Evolutionary conservation across 2,797 vertebrate genomes (phyloP).

Genomic region (Rhynchotus rufescens): DNA sequence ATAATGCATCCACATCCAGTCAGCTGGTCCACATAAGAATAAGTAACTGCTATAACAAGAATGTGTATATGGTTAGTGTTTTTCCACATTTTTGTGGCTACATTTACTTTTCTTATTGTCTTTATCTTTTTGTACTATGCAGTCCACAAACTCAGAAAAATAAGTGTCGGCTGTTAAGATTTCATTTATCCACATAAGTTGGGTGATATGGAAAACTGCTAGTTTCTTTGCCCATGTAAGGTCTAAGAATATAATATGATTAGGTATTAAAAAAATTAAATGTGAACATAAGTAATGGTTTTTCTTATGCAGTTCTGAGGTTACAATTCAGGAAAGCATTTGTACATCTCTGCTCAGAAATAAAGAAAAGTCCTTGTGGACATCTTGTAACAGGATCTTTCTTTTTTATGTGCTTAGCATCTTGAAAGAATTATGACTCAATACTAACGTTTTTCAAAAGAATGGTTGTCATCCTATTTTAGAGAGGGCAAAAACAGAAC

Average conservation of each 20-base stretch:
- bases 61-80: not conserved
- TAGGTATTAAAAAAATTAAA: not conserved
- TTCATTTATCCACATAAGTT: not conserved
- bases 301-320: not conserved
- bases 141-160: not conserved
- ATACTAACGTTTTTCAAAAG: not conserved
- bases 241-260: not conserved
- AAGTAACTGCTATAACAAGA: not conserved
- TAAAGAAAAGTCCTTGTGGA: not conserved
- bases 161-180: not conserved
- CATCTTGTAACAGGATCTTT: not conserved
- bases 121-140: not conserved
- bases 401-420: not conserved
- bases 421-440: not conserved
- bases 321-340: not conserved
- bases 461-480: not conserved
- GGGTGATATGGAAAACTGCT: not conserved
- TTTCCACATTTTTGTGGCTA: not conserved
- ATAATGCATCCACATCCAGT: not conserved
- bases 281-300: not conserved
- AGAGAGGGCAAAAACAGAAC: not conserved
- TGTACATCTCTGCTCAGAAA: not conserved
- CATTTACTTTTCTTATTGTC: not conserved
- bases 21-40: not conserved
- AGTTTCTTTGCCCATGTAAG: not conserved